Percentiles rank a stretch among this genome's conserved stretches.
Conservation (phyloP, 2,888 invertebrate genomes). For the Sepioteuthis lessoniana region DNA sequence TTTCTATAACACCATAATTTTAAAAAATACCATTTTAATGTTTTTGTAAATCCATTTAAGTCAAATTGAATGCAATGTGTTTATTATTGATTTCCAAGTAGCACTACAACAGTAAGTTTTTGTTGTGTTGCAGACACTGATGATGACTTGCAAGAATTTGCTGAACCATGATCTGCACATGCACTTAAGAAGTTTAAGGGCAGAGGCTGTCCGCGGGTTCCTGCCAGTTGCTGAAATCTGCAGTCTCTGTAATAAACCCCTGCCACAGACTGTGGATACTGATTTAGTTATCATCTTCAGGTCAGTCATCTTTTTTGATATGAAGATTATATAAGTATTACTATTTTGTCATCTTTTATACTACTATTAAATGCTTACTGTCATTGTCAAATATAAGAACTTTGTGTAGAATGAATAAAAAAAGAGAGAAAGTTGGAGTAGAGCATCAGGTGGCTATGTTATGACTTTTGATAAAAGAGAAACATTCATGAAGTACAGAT, state of each 20-base stretch:
- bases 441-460: too few relatives aligned
- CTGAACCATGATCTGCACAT: slow-evolving; percentile 82
- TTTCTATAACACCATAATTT: too few relatives aligned
- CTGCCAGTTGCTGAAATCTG: slow-evolving; percentile 70
- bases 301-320: slow-evolving; percentile 53
- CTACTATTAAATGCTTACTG: too few relatives aligned
- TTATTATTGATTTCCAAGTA: neutral
- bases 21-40: too few relatives aligned
- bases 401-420: too few relatives aligned
- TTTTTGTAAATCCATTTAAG: too few relatives aligned
- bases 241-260: slow-evolving; percentile 69
- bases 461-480: too few relatives aligned
- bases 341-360: too few relatives aligned
- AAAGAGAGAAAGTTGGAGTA: too few relatives aligned
- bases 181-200: slow-evolving; percentile 72
- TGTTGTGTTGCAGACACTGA: slow-evolving; percentile 77
- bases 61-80: neutral
- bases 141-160: slow-evolving; percentile 81
- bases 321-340: too few relatives aligned
- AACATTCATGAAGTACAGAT: too few relatives aligned
- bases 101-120: neutral
- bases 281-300: slow-evolving; percentile 71
- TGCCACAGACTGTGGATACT: slow-evolving; percentile 59
- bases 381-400: too few relatives aligned
- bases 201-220: slow-evolving; percentile 72